A percentile compares a stretch with the other conserved stretches of the same genome.
phyloP scores from a whole-genome alignment of 35 echinoderm and acorn worm species.

The Chiridota heheva region DNA sequence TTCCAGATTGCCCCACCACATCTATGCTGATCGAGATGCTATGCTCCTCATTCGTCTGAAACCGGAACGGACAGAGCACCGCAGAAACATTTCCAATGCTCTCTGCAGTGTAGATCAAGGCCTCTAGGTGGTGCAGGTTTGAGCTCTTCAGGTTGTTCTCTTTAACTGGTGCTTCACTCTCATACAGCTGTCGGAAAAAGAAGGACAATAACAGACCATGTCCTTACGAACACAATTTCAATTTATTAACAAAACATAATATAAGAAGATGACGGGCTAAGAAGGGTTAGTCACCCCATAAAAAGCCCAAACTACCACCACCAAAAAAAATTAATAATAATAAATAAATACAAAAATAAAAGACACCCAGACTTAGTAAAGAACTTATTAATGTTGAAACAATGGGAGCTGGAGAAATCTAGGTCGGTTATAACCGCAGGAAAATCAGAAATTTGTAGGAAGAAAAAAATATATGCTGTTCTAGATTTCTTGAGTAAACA shows the following conservation, averaged over 20 bases:
- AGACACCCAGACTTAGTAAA: not conserved
- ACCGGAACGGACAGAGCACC: slow-evolving; percentile 64
- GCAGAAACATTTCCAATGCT: slow-evolving; percentile 63
- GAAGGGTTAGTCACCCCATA: not conserved
- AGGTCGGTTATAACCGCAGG: too few relatives aligned
- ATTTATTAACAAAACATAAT: not conserved
- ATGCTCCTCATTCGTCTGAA: slow-evolving; percentile 42
- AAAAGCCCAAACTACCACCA: too few relatives aligned
- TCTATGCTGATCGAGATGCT: slow-evolving; percentile 66
- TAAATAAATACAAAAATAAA: not conserved
- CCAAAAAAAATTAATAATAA: too few relatives aligned
- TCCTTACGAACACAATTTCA: not conserved
- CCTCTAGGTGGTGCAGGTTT: slow-evolving; percentile 88
- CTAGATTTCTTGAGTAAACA: too few relatives aligned
- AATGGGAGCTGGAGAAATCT: too few relatives aligned
- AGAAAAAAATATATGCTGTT: too few relatives aligned
- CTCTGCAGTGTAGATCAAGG: slow-evolving; percentile 68
- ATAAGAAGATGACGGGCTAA: not conserved
- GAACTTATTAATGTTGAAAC: not conserved
- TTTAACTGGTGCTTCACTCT: slow-evolving; percentile 51
- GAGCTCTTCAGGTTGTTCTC: slow-evolving; percentile 83
- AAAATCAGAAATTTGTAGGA: too few relatives aligned
- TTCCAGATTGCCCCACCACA: slow-evolving; percentile 69
- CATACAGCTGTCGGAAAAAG: slow-evolving; percentile 42
- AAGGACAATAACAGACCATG: not conserved